A percentile compares a stretch with the other conserved stretches of the same genome.
Conservation (phyloP, 1,140 invertebrate genomes). For the Bombus superbus region DNA sequence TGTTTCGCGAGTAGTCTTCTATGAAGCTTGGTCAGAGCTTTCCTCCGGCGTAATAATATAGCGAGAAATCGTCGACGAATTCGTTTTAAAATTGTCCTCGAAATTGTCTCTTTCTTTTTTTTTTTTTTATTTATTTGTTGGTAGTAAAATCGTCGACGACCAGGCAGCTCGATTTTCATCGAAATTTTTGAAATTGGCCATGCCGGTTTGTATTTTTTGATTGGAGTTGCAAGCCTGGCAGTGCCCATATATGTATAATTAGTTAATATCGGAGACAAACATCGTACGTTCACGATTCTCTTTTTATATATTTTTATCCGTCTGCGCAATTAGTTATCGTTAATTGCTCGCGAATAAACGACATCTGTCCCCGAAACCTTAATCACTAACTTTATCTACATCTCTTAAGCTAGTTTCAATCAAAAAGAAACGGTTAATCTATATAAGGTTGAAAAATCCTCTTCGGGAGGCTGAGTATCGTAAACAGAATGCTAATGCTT, state of each 20-base stretch:
- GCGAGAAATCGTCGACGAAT: constrained; percentile 24
- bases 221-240: constrained; percentile 71
- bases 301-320: not conserved
- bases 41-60: constrained; percentile 21
- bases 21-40: constrained; percentile 49
- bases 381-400: constrained; percentile 17
- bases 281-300: constrained; percentile 10
- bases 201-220: constrained; percentile 62
- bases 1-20: constrained; percentile 26
- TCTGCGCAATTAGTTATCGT: not conserved
- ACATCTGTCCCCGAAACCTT: constrained; percentile 14
- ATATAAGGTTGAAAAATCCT: not conserved
- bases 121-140: not conserved
- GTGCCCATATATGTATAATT: constrained; percentile 71
- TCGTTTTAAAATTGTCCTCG: not conserved
- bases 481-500: constrained; percentile 18
- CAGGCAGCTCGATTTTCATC: constrained; percentile 59
- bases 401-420: constrained; percentile 35
- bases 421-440: constrained; percentile 6
- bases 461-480: not conserved
- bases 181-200: constrained; percentile 60
- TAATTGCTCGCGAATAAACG: not conserved
- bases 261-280: constrained; percentile 55
- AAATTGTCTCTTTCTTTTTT: not conserved
- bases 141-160: constrained; percentile 31